Percentiles rank a stretch among this genome's conserved stretches.
These are phyloP conservation scores for Sycophila texana DNA, from an alignment of 2,888 invertebrate genomes.

Conservation along the genomic window DNA sequence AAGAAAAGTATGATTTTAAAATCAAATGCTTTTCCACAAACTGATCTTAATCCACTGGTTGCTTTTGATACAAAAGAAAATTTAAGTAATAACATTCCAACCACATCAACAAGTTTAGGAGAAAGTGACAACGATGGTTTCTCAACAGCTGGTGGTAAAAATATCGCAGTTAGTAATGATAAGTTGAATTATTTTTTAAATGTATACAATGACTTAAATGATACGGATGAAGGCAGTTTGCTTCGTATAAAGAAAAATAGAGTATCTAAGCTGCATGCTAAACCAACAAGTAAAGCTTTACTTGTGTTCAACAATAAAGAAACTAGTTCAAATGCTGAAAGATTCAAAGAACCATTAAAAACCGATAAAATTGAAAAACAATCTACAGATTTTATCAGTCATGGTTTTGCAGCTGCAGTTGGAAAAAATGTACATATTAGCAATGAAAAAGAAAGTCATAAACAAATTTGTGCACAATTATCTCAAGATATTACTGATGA, in stretches of 20 bases:
- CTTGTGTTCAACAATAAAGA: neutral
- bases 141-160: constrained; percentile 69
- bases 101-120: neutral
- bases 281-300: constrained; percentile 10
- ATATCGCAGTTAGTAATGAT: constrained; percentile 62
- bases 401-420: neutral
- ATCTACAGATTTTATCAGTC: neutral
- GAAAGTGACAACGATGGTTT: constrained; percentile 62
- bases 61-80: neutral
- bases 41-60: neutral
- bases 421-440: neutral
- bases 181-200: constrained; percentile 43
- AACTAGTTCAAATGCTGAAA: neutral
- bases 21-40: neutral
- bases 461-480: constrained; percentile 2
- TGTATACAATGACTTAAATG: constrained; percentile 36
- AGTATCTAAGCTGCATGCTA: neutral
- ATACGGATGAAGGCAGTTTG: constrained; percentile 16
- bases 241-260: constrained; percentile 24
- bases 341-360: neutral
- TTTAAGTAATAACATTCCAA: neutral
- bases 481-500: neutral
- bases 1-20: neutral
- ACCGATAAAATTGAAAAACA: neutral
- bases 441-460: neutral